phyloP scores from a whole-genome alignment of 64 coral and sea anemone species.

The Stichodactyla helianthus region DNA sequence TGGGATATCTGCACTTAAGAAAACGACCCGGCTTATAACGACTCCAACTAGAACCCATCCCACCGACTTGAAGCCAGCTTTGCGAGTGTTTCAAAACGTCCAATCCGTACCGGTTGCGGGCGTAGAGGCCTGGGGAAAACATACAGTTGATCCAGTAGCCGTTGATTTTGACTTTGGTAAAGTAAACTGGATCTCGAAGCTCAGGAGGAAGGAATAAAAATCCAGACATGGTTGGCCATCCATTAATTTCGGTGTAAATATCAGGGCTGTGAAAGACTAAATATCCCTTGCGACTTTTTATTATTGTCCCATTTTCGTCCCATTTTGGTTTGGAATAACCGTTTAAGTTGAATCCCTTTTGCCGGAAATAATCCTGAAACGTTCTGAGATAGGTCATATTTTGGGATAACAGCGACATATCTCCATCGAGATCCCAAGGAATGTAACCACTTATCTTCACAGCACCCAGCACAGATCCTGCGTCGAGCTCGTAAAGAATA shows the following conservation, averaged over 20 bases:
- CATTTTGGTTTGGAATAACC: slow-evolving; percentile 17
- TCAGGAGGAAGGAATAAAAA: slow-evolving; percentile 16
- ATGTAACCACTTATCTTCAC: slow-evolving; percentile 35
- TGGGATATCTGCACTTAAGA: slow-evolving; percentile 12
- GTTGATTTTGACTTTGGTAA: slow-evolving; percentile 14
- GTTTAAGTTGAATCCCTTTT: slow-evolving; percentile 30
- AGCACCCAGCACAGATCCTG: slow-evolving; percentile 33
- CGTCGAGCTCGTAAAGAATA: slow-evolving; percentile 35
- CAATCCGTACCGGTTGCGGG: slow-evolving; percentile 22
- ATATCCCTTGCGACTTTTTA: slow-evolving; percentile 1
- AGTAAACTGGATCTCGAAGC: slow-evolving; percentile 24
- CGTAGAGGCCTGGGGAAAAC: slow-evolving; percentile 23
- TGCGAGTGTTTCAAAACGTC: slow-evolving; percentile 32
- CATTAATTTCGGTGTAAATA: slow-evolving; percentile 30
- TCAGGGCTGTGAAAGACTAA: slow-evolving; percentile 19
- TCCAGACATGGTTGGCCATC: slow-evolving; percentile 24
- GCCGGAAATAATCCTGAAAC: slow-evolving; percentile 14
- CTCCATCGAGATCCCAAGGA: slow-evolving; percentile 45
- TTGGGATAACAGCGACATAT: slow-evolving; percentile 25
- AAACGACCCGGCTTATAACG: slow-evolving; percentile 23
- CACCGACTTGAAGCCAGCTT: slow-evolving; percentile 35
- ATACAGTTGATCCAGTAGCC: slow-evolving; percentile 13
- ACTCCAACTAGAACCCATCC: slow-evolving; percentile 31
- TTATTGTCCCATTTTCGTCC: slow-evolving; percentile 5
- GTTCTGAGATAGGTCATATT: background rate